Percentiles rank a stretch among this genome's conserved stretches.
Evolutionary conservation across 2,113 vertebrate species (phyloP).

Genomic region (Cyanoderma ruficeps): DNA sequence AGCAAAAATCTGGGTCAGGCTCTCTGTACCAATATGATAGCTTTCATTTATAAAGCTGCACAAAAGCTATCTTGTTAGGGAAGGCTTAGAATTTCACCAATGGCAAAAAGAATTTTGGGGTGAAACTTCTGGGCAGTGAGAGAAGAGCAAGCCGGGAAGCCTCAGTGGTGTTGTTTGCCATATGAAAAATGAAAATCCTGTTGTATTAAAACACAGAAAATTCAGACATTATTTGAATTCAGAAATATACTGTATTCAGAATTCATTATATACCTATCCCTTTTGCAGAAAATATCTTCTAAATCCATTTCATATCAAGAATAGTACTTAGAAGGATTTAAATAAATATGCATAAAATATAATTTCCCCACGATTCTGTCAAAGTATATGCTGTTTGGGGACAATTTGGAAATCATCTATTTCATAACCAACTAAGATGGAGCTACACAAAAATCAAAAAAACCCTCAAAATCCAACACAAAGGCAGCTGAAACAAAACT

Average conservation of each 20-base stretch:
- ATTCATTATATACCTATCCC: background rate
- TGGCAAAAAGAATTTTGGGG: background rate
- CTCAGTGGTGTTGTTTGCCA: background rate
- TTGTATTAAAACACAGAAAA: background rate
- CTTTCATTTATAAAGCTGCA: background rate
- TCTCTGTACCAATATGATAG: background rate
- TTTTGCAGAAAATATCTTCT: background rate
- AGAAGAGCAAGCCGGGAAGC: background rate
- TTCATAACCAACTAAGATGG: background rate
- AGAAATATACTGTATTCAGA: background rate
- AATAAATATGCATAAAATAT: background rate
- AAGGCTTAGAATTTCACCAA: background rate
- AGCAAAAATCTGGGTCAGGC: background rate
- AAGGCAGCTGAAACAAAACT: background rate
- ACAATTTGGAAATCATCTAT: background rate
- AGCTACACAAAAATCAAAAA: background rate
- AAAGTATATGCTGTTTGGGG: background rate
- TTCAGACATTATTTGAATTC: background rate
- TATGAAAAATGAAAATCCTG: background rate
- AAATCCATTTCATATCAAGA: background rate
- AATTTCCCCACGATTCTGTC: background rate
- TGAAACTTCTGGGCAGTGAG: background rate
- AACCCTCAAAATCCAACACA: background rate
- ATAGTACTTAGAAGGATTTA: background rate
- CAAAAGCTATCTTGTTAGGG: background rate